Evolutionary conservation across 2,113 vertebrate species (phyloP), one percentile per base, ranked within the genome.

Genomic region (Lota lota): DNA sequence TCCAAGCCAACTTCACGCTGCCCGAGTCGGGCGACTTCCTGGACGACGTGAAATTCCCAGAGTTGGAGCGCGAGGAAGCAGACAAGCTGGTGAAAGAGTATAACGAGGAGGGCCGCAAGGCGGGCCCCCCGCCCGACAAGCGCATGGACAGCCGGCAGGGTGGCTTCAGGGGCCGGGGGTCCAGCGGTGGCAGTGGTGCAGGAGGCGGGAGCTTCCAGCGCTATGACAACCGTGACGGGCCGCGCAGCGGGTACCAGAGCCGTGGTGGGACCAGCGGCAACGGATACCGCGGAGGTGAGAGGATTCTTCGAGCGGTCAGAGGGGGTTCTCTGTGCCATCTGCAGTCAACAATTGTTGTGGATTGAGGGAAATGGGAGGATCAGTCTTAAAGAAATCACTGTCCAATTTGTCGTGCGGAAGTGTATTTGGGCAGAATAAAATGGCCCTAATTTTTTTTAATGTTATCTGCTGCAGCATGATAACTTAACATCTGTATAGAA

Each of bases 41-140:
- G 66, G 92, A 96, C 18, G 92, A 85, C 0, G 95, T 97, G 82
- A 82, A 88, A 14, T 95, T 88, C 70, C 40, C 85, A 0, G 95
- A 97, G 84, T 73, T 94, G 75, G 93, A 95, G 80, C 83, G 76
- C 1, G 95, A 95, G 0, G 95, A 96, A 61, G 94, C 95, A 0
- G 92, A 94, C 68, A 88, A 82, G 79, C 87, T 96, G 79, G 65
- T 97, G 79, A 93, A 93, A 70, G 91, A 93, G 61, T 97, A 97
- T 90, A 96, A 96, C 5, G 95, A 96, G 51, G 95, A 97, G 51
- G 95, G 95, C 20, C 93, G 91, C 50, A 94, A 90, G 77, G 94
- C 95, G 0, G 94, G 91, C 1, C 95, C 95, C 0, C 95, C 95
- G 0, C 94, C 95, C 0, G 95, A 96, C 4, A 97, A 97, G 71